Base-by-base conservation (phyloP, 2,888 invertebrate genomes). In the Lissonota sp. region DNA sequence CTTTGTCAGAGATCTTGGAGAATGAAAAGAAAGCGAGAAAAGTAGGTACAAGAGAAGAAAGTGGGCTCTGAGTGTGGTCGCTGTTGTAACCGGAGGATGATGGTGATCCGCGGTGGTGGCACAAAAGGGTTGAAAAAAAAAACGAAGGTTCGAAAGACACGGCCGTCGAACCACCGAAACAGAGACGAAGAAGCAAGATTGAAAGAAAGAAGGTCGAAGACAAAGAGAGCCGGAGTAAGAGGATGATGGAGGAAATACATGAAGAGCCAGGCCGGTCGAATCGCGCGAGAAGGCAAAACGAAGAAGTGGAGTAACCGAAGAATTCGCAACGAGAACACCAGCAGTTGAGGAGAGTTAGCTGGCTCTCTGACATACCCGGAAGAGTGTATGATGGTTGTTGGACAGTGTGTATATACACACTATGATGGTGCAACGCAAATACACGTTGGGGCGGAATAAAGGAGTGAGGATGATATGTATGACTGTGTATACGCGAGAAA, bases 41-140 rank as follows among this genome's bases (percentile, higher is more conserved):
- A 66, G 69, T 69, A 42, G 80, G 71, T 51, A 57, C 51, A 62
- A 53, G 66, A 53, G 77, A 72, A 69, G 80, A 84, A 86, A 87
- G 79, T 84, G 79, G 86, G 84, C 83, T 85, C 83, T 79, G 76
- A 83, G 80, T 64, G 67, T 77, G 55, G 82, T 55, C 71, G 82
- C 63, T 53, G 70, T 64, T 62, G 57, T 58, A 2, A 39, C 16
- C 44, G 12, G 4, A 0, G 16, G 37, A 6, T 44, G 66, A 69
- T 44, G 58, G 57, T 63, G 74, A 42, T 71, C 66, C 64, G 55
- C 70, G 58, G 69, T 40, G 53, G 26, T 10, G 80, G 76, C 76
- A 83, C 53, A 72, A 66, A 82, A 76, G 77, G 55, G 67, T 80
- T 26, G 64, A 72, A 71, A 81, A 82, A 81, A 82, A 74, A 82